Evolutionary conservation across 1,140 invertebrate species (phyloP), one percentile per base, ranked within the genome.

Genomic region (Philopotamus ludificatus): DNA sequence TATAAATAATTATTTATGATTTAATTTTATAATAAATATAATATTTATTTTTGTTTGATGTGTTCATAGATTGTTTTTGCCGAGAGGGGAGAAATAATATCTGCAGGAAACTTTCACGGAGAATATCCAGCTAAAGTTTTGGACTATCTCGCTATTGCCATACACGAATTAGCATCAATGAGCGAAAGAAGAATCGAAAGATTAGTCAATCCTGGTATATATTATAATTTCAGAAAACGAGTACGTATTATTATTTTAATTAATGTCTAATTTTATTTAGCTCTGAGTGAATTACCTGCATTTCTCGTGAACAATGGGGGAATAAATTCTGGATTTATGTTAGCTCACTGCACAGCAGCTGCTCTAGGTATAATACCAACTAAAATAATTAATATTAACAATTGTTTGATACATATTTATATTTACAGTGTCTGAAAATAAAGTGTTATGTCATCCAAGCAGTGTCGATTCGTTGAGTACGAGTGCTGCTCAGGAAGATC

Each of bases 321-420:
- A 1, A 78, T 91, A 0, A 90, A 90, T 74, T 90, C 88, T 9
- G 89, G 89, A 1, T 90, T 91, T 72, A 90, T 90, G 89, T 81
- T 90, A 34, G 86, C 89, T 16, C 89, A 90, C 73, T 87, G 87
- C 67, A 90, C 89, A 9, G 87, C 89, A 1, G 89, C 89, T 18
- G 75, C 88, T 41, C 72, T 89, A 12, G 87, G 86, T 88, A 47
- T 20, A 51, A 51, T 22, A 21, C 3, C 20, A 34, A 57, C 12
- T 34, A 12, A 20, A 16, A 1, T 39, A 23, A 60, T 47, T 10
- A 1, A 47, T 60, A 3, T 49, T 61, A 28, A 59, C n/a, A 21
- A 44, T 15, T 26, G 16, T 26, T 7, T 3, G 26, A 16, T 49
- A 3, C 8, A 26, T 18, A 60, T 26, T 65, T 20, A 25, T 20